Base-by-base conservation (phyloP, 2,113 vertebrate species). In the Calonectris borealis region DNA sequence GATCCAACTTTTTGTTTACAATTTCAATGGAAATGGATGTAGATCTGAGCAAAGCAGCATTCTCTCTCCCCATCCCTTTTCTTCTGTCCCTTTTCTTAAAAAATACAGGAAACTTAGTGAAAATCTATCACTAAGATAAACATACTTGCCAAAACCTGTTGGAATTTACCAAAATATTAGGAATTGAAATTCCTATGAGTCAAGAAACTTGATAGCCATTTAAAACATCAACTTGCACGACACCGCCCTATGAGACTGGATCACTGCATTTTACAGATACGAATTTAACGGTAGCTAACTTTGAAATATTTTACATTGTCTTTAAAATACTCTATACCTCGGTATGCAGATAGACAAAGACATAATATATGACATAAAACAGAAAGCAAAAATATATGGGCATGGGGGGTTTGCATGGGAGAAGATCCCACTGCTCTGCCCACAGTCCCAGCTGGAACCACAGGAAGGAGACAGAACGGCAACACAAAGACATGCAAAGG, bases 391-490 rank as follows among this genome's bases (percentile, higher is more conserved):
- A 79, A 84, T 85, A 68, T 9, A 82, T 32, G 65, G 81, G 76
- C 36, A 60, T 57, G 61, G 61, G 83, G 94, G 76, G 52, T 49
- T 94, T 79, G 66, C 36, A 92, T 2, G 61, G 40, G 65, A 86
- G 91, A 90, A 90, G 87, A 88, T 76, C 70, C 65, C 66, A 76
- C 27, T 76, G 78, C 61, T 82, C 36, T 72, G 57, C 61, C 44
- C 77, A 79, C n/a, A 61, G 52, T 52, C 36, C 57, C 3, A 14
- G 70, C 31, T 77, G 70, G 64, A 82, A 64, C 57, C 81, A 77
- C 91, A 93, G 93, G 94, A 96, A 96, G 91, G 96, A 95, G 93
- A 94, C 88, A 91, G 86, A 94, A 91, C 0, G 52, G 96, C 94
- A 96, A 83, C 86, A 92, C 69, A 79, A 52, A 76, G 88, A 93